Percentiles rank a stretch among this genome's conserved stretches.
These are phyloP conservation scores for Nycticryphes semicollaris DNA, from an alignment of 2,113 vertebrate species.

Conservation along the genomic window DNA sequence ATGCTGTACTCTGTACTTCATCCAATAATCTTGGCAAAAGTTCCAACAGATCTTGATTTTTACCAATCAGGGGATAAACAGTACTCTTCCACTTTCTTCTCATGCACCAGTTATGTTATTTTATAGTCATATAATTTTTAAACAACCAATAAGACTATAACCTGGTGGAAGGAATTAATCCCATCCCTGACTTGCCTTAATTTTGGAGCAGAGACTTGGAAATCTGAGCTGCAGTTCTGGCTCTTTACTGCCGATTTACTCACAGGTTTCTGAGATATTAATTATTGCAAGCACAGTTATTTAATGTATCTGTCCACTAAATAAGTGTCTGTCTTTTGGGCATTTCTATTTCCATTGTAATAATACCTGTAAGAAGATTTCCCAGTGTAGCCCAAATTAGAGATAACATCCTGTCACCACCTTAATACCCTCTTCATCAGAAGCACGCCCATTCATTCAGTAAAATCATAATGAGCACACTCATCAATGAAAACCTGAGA, in stretches of 20 bases:
- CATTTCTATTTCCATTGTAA: background rate
- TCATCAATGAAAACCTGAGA: background rate
- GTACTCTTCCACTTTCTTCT: background rate
- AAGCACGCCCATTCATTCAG: background rate
- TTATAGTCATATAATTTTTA: background rate
- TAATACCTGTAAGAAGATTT: background rate
- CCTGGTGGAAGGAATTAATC: background rate
- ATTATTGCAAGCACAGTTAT: background rate
- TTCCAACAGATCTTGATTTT: background rate
- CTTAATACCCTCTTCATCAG: background rate
- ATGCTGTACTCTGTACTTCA: rapidly evolving
- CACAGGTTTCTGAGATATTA: background rate
- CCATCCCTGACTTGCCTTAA: background rate
- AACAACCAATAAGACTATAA: background rate
- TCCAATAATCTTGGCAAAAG: background rate
- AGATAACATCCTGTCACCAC: background rate
- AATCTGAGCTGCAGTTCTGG: background rate
- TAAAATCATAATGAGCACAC: background rate
- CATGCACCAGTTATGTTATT: background rate
- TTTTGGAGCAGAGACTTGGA: background rate
- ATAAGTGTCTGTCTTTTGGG: background rate
- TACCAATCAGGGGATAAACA: background rate
- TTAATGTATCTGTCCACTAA: background rate
- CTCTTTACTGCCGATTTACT: background rate
- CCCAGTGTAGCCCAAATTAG: background rate